These are phyloP conservation scores for Tachystola acroxantha DNA, from an alignment of 2,888 invertebrate species.

Conservation along the genomic window DNA sequence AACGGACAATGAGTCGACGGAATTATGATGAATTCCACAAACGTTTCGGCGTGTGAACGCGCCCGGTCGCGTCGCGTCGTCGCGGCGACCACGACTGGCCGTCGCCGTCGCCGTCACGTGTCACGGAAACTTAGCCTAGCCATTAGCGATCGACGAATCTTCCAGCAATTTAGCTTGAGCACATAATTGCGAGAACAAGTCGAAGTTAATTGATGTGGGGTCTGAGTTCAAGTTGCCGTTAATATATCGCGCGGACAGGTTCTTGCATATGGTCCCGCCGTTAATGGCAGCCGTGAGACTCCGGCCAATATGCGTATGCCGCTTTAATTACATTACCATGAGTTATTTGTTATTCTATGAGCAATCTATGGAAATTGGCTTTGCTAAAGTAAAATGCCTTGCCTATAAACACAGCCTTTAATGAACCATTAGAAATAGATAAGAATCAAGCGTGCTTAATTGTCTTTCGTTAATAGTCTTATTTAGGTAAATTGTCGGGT, in stretches of 20 bases:
- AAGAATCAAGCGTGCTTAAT: no score
- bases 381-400: neutral
- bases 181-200: slow-evolving; percentile 75
- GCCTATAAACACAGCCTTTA: no score
- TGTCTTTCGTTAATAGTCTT: no score
- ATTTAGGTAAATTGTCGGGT: no score
- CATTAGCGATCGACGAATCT: slow-evolving; percentile 68
- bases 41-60: slow-evolving; percentile 40
- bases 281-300: slow-evolving; percentile 25
- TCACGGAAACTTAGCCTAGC: slow-evolving; percentile 51
- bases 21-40: slow-evolving; percentile 18
- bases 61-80: slow-evolving; percentile 18
- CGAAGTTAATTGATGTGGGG: slow-evolving; percentile 68
- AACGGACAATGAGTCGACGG: slow-evolving; percentile 43
- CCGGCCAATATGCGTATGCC: slow-evolving; percentile 15
- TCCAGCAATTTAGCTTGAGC: slow-evolving; percentile 71
- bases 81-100: no score
- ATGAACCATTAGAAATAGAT: neutral
- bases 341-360: slow-evolving; percentile 12
- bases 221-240: slow-evolving; percentile 62
- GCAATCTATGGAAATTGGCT: neutral
- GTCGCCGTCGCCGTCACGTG: slow-evolving; percentile 44
- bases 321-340: slow-evolving; percentile 14
- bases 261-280: slow-evolving; percentile 30
- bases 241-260: slow-evolving; percentile 32